Conservation (phyloP, 2,888 invertebrate species). For the Argynnis bischoffii region DNA sequence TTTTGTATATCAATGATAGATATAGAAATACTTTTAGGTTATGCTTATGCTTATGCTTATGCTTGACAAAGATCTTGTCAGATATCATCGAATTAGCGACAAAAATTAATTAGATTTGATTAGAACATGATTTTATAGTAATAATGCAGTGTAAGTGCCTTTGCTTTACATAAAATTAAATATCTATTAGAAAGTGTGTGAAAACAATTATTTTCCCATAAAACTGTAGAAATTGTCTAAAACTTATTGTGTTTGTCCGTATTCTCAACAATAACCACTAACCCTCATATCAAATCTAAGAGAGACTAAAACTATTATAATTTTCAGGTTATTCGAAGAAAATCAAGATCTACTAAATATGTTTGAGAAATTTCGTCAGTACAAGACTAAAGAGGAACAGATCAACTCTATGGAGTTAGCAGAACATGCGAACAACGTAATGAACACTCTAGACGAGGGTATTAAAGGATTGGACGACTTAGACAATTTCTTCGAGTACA, state of each 20-base stretch:
- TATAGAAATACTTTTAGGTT: too few species aligned
- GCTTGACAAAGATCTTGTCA: too few species aligned
- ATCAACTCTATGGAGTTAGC: constrained; percentile 91
- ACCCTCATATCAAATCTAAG: neutral
- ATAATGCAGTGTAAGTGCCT: too few species aligned
- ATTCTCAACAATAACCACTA: constrained; percentile 7
- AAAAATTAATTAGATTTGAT: too few species aligned
- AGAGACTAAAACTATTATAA: constrained; percentile 17
- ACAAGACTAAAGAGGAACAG: constrained; percentile 91
- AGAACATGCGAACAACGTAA: constrained; percentile 93
- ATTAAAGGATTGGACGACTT: constrained; percentile 93
- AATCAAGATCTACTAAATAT: constrained; percentile 89
- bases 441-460: constrained; percentile 94
- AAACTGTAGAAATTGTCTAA: too few species aligned
- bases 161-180: too few species aligned
- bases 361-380: constrained; percentile 91
- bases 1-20: too few species aligned
- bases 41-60: too few species aligned
- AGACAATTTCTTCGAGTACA: constrained; percentile 91
- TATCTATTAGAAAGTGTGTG: too few species aligned
- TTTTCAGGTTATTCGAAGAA: constrained; percentile 91
- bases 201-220: too few species aligned
- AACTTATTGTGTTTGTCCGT: neutral
- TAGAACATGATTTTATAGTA: too few species aligned
- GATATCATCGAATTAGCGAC: too few species aligned